Evolutionary conservation across 2,888 invertebrate species (phyloP).

Genomic region (Diogma glabrata): DNA sequence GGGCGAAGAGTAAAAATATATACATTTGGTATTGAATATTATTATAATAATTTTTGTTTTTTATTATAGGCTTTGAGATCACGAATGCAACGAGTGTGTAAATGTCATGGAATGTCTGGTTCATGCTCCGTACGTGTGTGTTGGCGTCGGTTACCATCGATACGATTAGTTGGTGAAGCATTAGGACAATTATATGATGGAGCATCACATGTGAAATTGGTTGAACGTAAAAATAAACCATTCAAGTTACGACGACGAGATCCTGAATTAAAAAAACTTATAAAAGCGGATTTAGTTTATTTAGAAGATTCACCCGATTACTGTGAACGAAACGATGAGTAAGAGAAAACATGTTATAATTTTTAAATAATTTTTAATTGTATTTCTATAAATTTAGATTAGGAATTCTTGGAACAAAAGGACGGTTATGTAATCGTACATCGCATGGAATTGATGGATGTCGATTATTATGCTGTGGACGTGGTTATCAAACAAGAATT

Average conservation of each 20-base stretch:
- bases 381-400: constrained; percentile 43
- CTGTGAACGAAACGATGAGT: constrained; percentile 77
- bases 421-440: constrained; percentile 72
- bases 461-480: constrained; percentile 73
- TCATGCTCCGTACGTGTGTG: constrained; percentile 84
- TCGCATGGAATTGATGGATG: constrained; percentile 81
- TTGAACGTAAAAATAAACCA: constrained; percentile 47
- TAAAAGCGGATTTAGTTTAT: constrained; percentile 82
- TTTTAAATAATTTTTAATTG: constrained; percentile 8
- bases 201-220: constrained; percentile 63
- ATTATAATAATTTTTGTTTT: not conserved
- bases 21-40: not conserved
- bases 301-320: constrained; percentile 86
- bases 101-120: constrained; percentile 89
- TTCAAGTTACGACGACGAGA: constrained; percentile 62
- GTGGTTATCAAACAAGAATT: constrained; percentile 76
- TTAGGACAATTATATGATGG: constrained; percentile 75
- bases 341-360: constrained; percentile 32
- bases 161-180: constrained; percentile 64
- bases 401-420: constrained; percentile 71
- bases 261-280: constrained; percentile 72
- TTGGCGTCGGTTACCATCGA: constrained; percentile 72
- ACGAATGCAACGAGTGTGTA: constrained; percentile 78
- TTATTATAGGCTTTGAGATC: constrained; percentile 49
- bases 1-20: constrained; percentile 68